A percentile compares a stretch with the other conserved stretches of the same genome.
These are phyloP conservation scores for Thaumatotibia leucotreta DNA, from an alignment of 1,140 invertebrate species.

Conservation along the genomic window DNA sequence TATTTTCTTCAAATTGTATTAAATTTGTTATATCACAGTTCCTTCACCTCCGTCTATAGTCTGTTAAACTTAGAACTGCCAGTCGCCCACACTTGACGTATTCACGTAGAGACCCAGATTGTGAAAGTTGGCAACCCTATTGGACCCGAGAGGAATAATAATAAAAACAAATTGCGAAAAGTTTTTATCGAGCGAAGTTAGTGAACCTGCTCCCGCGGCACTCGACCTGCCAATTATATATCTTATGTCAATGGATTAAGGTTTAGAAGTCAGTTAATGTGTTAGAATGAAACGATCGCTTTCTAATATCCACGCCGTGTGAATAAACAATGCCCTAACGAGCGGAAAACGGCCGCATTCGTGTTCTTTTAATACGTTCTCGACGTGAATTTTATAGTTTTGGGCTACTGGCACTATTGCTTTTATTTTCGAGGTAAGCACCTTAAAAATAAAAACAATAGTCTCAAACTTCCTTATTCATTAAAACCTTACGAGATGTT, in stretches of 20 bases:
- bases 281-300: neutral
- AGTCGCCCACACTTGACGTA: neutral
- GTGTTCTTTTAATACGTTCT: neutral
- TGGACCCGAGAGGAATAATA: conserved; percentile 8
- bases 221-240: no score
- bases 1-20: no score
- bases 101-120: neutral
- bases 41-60: no score
- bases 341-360: neutral
- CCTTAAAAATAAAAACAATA: no score
- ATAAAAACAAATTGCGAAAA: conserved; percentile 13
- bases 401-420: neutral
- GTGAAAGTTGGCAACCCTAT: conserved; percentile 1
- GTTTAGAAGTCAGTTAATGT: no score
- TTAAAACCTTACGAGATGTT: no score
- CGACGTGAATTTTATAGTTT: no score
- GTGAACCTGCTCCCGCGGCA: neutral
- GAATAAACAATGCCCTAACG: conserved; percentile 6
- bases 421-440: no score
- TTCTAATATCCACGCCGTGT: neutral
- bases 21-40: no score
- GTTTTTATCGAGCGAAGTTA: conserved; percentile 8
- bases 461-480: no score
- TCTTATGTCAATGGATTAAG: no score
- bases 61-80: neutral